Evolutionary conservation across 1,140 invertebrate species (phyloP), one percentile per base, ranked within the genome.

Genomic region (Eulimnadia texana): DNA sequence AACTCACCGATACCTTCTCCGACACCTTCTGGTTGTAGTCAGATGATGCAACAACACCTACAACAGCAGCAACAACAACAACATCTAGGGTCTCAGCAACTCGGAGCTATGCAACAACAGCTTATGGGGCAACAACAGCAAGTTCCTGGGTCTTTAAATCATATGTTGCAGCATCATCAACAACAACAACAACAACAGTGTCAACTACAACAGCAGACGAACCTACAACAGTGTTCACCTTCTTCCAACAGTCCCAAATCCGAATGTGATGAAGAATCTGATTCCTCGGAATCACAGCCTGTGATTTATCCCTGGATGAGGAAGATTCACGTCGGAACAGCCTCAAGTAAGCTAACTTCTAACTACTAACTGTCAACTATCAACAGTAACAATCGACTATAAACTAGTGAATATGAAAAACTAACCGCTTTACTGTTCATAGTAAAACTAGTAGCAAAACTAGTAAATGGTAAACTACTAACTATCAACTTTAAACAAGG

Each of bases 261-360:
- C 0, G 70, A 72, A 42, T 68, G 68, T 58, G 83, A 79, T 66
- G 70, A 68, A 50, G 63, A 61, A 23, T 70, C 68, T 50, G 33
- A 42, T 42, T 82, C 84, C 59, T 83, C 81, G 66, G 85, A 84
- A 55, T 69, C 68, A 3, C 88, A 50, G 3, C 84, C 92, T 55
- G 84, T 94, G 63, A 94, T 97, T 66, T 98, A 96, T 76, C 90
- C 94, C 0, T 98, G 94, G 94, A 98, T 98, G 94, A 93, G 93
- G 76, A 97, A 97, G 74, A 92, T 93, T 64, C 92, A 96, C 73
- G 88, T 94, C 27, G 88, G 88, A 66, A 89, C 89, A 66, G 16
- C 6, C 33, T 86, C 84, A 65, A 19, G 50, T 61, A 59, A 51
- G 42, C 58, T 56, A n/a, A 25, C 2, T 50, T 27, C 27, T 28